Percentiles rank a stretch among this genome's conserved stretches.
Conservation (phyloP, 2,888 invertebrate species). For the Protodeltote pygarga region DNA sequence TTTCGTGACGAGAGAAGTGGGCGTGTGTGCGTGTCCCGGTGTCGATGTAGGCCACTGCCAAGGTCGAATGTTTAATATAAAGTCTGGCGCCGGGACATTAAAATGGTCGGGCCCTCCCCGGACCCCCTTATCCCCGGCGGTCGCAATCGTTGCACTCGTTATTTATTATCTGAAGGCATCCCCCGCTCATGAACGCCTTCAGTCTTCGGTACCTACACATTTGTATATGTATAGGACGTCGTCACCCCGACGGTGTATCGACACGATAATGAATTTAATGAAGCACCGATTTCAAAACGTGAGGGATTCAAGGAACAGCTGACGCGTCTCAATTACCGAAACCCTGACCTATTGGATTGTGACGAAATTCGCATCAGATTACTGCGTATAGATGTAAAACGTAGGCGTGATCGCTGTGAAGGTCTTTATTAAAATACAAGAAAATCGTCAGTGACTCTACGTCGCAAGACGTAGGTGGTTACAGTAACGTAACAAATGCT, state of each 20-base stretch:
- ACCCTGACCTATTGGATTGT: slow-evolving; percentile 68
- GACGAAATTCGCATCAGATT: slow-evolving; percentile 62
- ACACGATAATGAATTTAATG: slow-evolving; percentile 48
- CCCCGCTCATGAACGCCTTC: slow-evolving; percentile 68
- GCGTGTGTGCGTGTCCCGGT: slow-evolving; percentile 84
- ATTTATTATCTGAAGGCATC: slow-evolving; percentile 84
- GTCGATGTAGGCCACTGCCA: slow-evolving; percentile 86
- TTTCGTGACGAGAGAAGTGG: slow-evolving; percentile 80
- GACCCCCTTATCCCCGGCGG: slow-evolving; percentile 79
- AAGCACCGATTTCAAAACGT: slow-evolving; percentile 50
- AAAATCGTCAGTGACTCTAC: slow-evolving; percentile 45
- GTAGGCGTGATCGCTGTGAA: slow-evolving; percentile 55
- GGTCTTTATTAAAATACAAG: slow-evolving; percentile 55
- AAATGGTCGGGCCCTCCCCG: slow-evolving; percentile 85
- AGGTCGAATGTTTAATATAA: slow-evolving; percentile 87
- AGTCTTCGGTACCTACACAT: slow-evolving; percentile 55
- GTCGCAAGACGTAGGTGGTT: slow-evolving; percentile 56
- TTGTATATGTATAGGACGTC: slow-evolving; percentile 39
- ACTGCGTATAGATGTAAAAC: slow-evolving; percentile 51
- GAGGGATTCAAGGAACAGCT: slow-evolving; percentile 57
- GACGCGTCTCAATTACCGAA: slow-evolving; percentile 64
- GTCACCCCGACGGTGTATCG: slow-evolving; percentile 38
- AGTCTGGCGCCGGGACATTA: slow-evolving; percentile 86
- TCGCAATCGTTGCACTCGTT: slow-evolving; percentile 86
- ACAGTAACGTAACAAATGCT: slow-evolving; percentile 52